Evolutionary conservation across 2,113 vertebrate species (phyloP).

Genomic region (Spilogale gracilis): DNA sequence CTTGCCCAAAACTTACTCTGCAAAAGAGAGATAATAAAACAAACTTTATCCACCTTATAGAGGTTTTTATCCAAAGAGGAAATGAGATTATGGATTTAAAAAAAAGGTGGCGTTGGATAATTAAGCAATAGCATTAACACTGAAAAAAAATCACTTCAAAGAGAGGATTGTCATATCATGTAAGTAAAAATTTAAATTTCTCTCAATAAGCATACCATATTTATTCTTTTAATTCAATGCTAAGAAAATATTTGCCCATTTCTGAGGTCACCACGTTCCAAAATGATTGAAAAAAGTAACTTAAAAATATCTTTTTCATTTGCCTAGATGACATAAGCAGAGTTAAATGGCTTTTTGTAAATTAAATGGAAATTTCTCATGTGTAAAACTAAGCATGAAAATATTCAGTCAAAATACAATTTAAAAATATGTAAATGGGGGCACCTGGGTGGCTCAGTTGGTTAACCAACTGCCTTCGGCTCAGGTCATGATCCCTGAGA

Average conservation of each 20-base stretch:
- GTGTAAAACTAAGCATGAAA: conserved; percentile 48
- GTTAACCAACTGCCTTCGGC: too few species aligned
- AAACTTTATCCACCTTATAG: not conserved
- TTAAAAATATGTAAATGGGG: conserved; percentile 38
- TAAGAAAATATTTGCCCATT: conserved; percentile 46
- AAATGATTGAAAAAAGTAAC: conserved; percentile 57
- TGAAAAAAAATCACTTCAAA: conserved; percentile 22
- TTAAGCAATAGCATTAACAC: not conserved
- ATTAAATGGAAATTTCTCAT: conserved; percentile 35
- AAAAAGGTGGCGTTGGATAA: not conserved
- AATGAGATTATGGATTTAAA: not conserved
- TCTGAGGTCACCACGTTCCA: conserved; percentile 47
- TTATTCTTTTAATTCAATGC: not conserved
- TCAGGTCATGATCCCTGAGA: too few species aligned
- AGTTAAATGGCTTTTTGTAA: conserved; percentile 51
- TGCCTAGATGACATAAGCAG: conserved; percentile 32
- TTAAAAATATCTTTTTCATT: conserved; percentile 63
- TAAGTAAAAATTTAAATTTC: conserved; percentile 54
- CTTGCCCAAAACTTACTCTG: not conserved
- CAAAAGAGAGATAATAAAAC: not conserved
- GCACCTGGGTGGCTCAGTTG: too few species aligned
- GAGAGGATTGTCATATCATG: not conserved
- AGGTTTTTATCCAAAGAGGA: not conserved
- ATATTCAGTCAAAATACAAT: conserved; percentile 41
- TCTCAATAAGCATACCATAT: not conserved